These are phyloP conservation scores for Athalia circularis DNA, from an alignment of 2,888 invertebrate species.

Conservation along the genomic window DNA sequence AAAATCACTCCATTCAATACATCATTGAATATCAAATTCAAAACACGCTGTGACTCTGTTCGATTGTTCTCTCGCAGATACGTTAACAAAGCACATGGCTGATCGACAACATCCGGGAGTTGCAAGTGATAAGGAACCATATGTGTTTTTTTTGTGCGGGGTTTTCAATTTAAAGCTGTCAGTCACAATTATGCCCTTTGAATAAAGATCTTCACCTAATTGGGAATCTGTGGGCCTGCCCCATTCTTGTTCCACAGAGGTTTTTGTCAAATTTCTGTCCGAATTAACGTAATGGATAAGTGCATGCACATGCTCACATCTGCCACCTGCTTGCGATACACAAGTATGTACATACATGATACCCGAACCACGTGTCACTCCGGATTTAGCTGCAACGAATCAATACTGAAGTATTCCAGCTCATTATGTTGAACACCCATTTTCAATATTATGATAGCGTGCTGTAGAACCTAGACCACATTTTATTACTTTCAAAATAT, in stretches of 20 bases:
- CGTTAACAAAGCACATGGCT: background rate
- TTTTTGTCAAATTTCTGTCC: slow-evolving; percentile 50
- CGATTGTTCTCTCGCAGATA: background rate
- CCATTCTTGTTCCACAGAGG: slow-evolving; percentile 52
- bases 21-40: background rate
- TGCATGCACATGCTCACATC: slow-evolving; percentile 52
- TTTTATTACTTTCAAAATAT: background rate
- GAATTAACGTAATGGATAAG: slow-evolving; percentile 48
- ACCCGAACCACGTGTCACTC: slow-evolving; percentile 43
- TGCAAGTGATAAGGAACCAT: background rate
- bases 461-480: background rate
- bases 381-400: background rate
- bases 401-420: background rate
- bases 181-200: slow-evolving; percentile 35
- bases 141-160: background rate
- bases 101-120: background rate
- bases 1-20: background rate
- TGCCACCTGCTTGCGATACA: slow-evolving; percentile 44
- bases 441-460: too few relatives aligned
- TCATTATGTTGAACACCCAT: background rate
- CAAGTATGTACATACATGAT: slow-evolving; percentile 48
- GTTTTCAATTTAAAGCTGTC: background rate
- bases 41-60: background rate
- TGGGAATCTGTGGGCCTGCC: slow-evolving; percentile 51
- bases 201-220: slow-evolving; percentile 48